Evolutionary conservation across 2,113 vertebrate genomes (phyloP), one percentile per base, ranked within the genome.

Genomic region (Pollimyrus isidori): DNA sequence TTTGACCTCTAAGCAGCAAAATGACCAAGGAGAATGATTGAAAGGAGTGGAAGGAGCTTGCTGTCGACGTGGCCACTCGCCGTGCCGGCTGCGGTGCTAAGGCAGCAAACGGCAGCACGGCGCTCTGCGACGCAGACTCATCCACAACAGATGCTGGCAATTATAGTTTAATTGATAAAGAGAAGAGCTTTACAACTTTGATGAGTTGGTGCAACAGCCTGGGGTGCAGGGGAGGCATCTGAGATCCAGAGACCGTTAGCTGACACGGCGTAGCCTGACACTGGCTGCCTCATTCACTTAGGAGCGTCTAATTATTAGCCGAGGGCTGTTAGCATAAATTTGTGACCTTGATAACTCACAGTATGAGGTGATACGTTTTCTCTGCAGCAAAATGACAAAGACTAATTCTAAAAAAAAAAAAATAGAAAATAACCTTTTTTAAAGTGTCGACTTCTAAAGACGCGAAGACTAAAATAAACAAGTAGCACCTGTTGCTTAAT

Each of bases 111-210:
- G 50, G 7, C 88, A 3, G 35, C 2, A 21, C 17, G 21, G 46
- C 0, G 30, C 48, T 82, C 88, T 45, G 58, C 39, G 7, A 30
- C 23, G 19, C 62, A 46, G 46, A 52, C 13, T 39, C 88, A 46
- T 92, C 84, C 91, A 91, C 92, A 69, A 88, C 91, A 82, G 95
- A 94, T 94, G 85, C 92, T 94, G 91, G 89, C 87, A 94, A 92
- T 92, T 94, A 92, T 90, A 56, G 93, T 94, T 88, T 96, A 96
- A 96, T 95, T 95, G 92, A 95, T 95, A 90, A 93, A 94, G 94
- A 94, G 80, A 62, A 65, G 69, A 80, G 53, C 92, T 95, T 91
- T 90, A 95, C 91, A 90, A 92, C 56, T 94, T 91, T 94, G 95
- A 95, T 95, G 95, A 94, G 93, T 93, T 88, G 92, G 94, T 88